These are phyloP conservation scores for Branchinecta lindahli DNA, from an alignment of 1,140 invertebrate genomes.

Conservation along the genomic window DNA sequence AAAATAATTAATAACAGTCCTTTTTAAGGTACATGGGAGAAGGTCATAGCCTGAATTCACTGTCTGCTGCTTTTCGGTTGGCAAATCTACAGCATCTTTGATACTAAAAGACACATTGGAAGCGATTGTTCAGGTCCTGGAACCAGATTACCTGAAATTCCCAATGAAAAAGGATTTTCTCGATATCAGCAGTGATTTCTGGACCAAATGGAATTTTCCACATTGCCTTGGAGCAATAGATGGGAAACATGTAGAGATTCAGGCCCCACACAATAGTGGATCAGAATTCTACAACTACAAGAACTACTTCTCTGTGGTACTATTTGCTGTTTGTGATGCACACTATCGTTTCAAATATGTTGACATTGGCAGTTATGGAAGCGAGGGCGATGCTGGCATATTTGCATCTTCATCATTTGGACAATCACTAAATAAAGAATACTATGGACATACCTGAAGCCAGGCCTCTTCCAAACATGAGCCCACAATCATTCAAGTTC, in stretches of 20 bases:
- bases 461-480: constrained; percentile 23
- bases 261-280: constrained; percentile 18
- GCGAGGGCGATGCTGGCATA: constrained; percentile 26
- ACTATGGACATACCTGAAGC: constrained; percentile 12
- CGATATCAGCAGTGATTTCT: constrained; percentile 21
- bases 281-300: constrained; percentile 23
- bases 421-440: constrained; percentile 3
- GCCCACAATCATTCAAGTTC: constrained; percentile 18
- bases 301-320: constrained; percentile 20
- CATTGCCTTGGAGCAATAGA: constrained; percentile 24
- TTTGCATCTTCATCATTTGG: constrained; percentile 11
- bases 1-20: too few species aligned
- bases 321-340: constrained; percentile 21
- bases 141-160: constrained; percentile 23
- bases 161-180: constrained; percentile 21
- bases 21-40: constrained; percentile 18
- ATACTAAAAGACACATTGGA: constrained; percentile 13
- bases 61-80: constrained; percentile 14
- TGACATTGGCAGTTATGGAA: constrained; percentile 28
- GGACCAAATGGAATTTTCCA: constrained; percentile 24
- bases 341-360: constrained; percentile 22
- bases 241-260: constrained; percentile 24
- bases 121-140: constrained; percentile 10
- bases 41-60: constrained; percentile 13
- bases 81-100: not conserved